Evolutionary conservation across 2,888 invertebrate genomes (phyloP).

Genomic region (Agonum fuliginosum): DNA sequence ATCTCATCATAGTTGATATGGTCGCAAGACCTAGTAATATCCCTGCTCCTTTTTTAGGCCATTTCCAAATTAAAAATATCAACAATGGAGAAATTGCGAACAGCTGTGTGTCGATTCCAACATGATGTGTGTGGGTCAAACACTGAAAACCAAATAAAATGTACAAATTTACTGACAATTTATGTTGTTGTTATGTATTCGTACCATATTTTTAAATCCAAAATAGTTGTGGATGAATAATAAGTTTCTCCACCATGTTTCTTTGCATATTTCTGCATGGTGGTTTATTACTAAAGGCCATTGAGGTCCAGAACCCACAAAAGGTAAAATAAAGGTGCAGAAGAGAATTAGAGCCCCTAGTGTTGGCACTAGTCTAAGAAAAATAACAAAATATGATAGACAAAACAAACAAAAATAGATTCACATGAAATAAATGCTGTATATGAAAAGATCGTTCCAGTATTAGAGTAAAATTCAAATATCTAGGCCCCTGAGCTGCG

Average conservation of each 20-base stretch:
- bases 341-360: slow-evolving; percentile 80
- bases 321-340: slow-evolving; percentile 80
- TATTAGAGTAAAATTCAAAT: too few species aligned
- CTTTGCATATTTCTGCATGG: slow-evolving; percentile 81
- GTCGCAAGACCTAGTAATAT: slow-evolving; percentile 73
- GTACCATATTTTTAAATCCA: slow-evolving; percentile 82
- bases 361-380: slow-evolving; percentile 77
- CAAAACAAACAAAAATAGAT: slow-evolving; percentile 40
- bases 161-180: neutral
- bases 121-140: slow-evolving; percentile 82
- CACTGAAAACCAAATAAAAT: too few species aligned
- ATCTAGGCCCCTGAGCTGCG: too few species aligned
- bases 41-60: slow-evolving; percentile 75
- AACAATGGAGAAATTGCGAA: slow-evolving; percentile 79
- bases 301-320: slow-evolving; percentile 79
- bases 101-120: slow-evolving; percentile 83
- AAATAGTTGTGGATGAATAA: slow-evolving; percentile 84
- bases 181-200: slow-evolving; percentile 58
- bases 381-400: too few species aligned
- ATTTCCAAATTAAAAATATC: slow-evolving; percentile 77
- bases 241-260: slow-evolving; percentile 82
- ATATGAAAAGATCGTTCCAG: too few species aligned
- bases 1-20: slow-evolving; percentile 78
- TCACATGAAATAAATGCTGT: too few species aligned
- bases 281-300: slow-evolving; percentile 82